Evolutionary conservation across 2,797 vertebrate genomes (phyloP).

Genomic region (Neosilurus mollespiculum): DNA sequence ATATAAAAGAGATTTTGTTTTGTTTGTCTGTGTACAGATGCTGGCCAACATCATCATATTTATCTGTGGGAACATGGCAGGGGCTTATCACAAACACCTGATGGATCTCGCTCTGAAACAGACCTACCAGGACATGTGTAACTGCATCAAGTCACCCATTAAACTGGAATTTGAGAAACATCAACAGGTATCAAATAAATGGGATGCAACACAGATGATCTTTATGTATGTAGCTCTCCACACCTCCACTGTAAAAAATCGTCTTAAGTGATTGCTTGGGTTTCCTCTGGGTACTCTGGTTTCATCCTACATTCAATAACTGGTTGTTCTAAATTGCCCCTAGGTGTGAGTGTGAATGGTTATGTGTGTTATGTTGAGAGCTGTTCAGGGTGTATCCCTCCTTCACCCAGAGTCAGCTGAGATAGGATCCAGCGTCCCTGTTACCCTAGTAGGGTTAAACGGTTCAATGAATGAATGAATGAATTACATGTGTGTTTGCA

Average conservation of each 20-base stretch:
- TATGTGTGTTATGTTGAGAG: too few relatives aligned
- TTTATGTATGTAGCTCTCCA: background rate
- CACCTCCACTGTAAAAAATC: background rate
- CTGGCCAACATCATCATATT: conserved; percentile 96
- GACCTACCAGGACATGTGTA: conserved; percentile 95
- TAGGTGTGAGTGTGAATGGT: too few relatives aligned
- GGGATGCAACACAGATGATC: background rate
- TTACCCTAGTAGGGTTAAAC: too few relatives aligned
- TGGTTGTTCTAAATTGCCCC: too few relatives aligned
- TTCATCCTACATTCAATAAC: too few relatives aligned
- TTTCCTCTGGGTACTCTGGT: background rate
- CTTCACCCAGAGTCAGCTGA: too few relatives aligned
- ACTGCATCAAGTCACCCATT: conserved; percentile 97
- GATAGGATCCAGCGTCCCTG: too few relatives aligned
- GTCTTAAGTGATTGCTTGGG: too few relatives aligned
- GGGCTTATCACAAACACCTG: conserved; percentile 95
- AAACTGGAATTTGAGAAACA: conserved; percentile 97
- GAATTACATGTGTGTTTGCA: background rate
- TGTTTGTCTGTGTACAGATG: conserved; percentile 73
- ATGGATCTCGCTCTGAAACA: conserved; percentile 96
- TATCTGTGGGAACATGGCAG: conserved; percentile 94
- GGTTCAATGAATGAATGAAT: too few relatives aligned
- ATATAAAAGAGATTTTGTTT: background rate
- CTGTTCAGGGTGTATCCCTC: too few relatives aligned
- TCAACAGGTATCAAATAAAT: conserved; percentile 83